Evolutionary conservation across 2,797 vertebrate species (phyloP), one percentile per base, ranked within the genome.

Genomic region (Alfaro cultratus): DNA sequence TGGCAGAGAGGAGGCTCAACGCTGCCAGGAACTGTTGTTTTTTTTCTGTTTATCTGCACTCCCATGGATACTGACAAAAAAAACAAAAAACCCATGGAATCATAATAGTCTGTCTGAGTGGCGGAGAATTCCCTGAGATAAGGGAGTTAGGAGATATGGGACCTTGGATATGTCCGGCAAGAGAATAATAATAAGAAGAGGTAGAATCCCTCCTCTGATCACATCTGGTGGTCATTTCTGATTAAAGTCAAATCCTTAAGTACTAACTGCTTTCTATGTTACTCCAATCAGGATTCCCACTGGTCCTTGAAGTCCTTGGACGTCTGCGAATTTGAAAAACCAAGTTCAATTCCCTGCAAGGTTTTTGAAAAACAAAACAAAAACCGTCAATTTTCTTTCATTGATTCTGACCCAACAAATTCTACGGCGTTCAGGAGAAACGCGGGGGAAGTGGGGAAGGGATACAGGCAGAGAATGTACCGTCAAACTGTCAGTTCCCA

Each of bases 11-110:
- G 90, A 92, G 72, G 75, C 89, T 81, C 26, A 87, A 89, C 86
- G 77, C 86, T 92, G 90, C 90, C 94, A 90, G 89, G 84, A 93
- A 94, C 83, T 88, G 91, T 91, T 92, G 92, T 93, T 93, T 77
- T 93, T 83, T 86, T 12, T 85, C 85, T 93, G 92, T 93, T 91
- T 91, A 73, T 87, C 73, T 90, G 81, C 79, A 91, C 88, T 93
- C 82, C 91, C 91, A 93, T 92, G 91, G 92, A 92, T 84, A 95
- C 93, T 83, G 80, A 92, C 89, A 91, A 84, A 91, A 90, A 86
- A n/a, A n/a, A 10, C 0, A 4, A 57, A 57, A 57, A 83, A 73
- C 34, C 34, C 90, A 91, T 64, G 81, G 86, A 90, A 74, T 84
- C 80, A 43, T 70, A 93, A 89, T 53, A 76, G 81, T 74, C 5